Base-by-base conservation (phyloP, 2,888 invertebrate species). In the Aspidiotus rigidus region DNA sequence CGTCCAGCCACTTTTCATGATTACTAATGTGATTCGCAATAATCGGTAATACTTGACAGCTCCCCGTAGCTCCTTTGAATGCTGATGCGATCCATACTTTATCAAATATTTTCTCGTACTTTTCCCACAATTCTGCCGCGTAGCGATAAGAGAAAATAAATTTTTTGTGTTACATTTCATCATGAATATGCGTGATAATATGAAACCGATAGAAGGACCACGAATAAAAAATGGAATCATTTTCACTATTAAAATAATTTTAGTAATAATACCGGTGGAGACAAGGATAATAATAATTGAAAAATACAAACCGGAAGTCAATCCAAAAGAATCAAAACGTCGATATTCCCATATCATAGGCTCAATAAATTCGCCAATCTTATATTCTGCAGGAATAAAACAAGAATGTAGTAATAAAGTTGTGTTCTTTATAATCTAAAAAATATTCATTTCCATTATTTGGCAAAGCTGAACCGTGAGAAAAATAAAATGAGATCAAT, bases 21-120 rank as follows among this genome's bases (percentile, higher is more conserved):
- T 90, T 92, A 73, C 86, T 86, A 11, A 87, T 79, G 75, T 92
- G 91, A 72, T 88, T 85, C 39, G 80, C 79, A 64, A 85, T 82
- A 11, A 86, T 81, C 16, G 90, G 87, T 69, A 88, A 76, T 71
- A 85, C 84, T 78, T 87, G 85, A 74, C 84, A 83, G 69, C 87
- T 85, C 0, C 90, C 89, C 71, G 89, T 89, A 0, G 93, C 90
- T 1, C 93, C 93, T 79, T 93, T 93, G 76, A 85, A 93, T 0
- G 92, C 90, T 41, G 88, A 86, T 0, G 87, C 93, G 0, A 84
- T 84, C 90, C 92, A 91, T 16, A 92, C 78, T 61, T 82, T 81
- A 0, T 83, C 80, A 76, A 93, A 93, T 41, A 87, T 77, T 69
- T 79, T 78, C 7, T 82, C 79, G 74, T 89, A 89, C 66, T 83